Percentiles rank a stretch among this genome's conserved stretches.
Conservation (phyloP, 2,888 invertebrate species). For the Chaetogeoica ovagalla region DNA sequence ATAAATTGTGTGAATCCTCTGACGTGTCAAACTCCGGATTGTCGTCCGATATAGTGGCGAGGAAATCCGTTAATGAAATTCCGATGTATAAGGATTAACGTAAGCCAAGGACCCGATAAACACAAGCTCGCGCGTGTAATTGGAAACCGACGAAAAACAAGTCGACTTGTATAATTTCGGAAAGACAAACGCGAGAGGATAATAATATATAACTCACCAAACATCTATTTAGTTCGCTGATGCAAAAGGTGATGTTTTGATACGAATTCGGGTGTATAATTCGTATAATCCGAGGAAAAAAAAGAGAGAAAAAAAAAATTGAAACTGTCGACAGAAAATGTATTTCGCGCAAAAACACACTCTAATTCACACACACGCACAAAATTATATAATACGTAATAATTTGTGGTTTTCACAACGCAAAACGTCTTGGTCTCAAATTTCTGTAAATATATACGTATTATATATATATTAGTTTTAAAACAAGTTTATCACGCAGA, state of each 20-base stretch:
- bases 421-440: conserved; percentile 17
- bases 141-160: conserved; percentile 47
- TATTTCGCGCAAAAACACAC: conserved; percentile 31
- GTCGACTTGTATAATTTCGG: conserved; percentile 13
- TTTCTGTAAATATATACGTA: conserved; percentile 7
- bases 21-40: conserved; percentile 35
- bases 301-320: conserved; percentile 17
- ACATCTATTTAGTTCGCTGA: conserved; percentile 51
- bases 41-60: conserved; percentile 24
- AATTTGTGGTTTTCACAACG: conserved; percentile 25
- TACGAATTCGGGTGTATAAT: conserved; percentile 38
- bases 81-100: conserved; percentile 49
- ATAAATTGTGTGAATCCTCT: conserved; percentile 32
- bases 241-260: conserved; percentile 52
- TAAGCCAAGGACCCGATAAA: conserved; percentile 44
- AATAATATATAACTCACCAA: conserved; percentile 45
- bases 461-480: neutral
- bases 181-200: conserved; percentile 35
- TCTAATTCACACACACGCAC: neutral
- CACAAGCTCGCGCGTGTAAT: conserved; percentile 37
- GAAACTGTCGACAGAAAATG: conserved; percentile 34
- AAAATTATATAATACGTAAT: conserved; percentile 23
- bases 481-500: conserved; percentile 26
- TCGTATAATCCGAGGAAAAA: conserved; percentile 20
- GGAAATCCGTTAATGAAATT: conserved; percentile 52